phyloP scores from a whole-genome alignment of 2,113 vertebrate species.

The Thomomys bottae region DNA sequence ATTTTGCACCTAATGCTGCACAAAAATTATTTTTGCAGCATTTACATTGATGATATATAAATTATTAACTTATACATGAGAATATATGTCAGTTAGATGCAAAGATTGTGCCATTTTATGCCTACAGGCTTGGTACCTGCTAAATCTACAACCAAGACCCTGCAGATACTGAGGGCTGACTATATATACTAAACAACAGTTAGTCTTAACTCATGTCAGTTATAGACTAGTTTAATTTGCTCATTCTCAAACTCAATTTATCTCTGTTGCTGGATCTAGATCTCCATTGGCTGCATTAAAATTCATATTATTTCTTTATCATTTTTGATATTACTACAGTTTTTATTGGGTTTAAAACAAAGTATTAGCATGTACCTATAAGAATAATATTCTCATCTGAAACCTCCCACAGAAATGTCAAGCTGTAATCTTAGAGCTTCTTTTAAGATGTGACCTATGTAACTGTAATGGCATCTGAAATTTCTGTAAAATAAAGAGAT shows the following conservation, averaged over 20 bases:
- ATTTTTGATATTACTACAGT: not conserved
- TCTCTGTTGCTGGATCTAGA: not conserved
- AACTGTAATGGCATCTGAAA: no score
- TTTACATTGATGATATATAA: not conserved
- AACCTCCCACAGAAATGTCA: no score
- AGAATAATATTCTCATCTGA: not conserved
- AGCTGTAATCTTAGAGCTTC: no score
- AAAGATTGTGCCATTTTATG: not conserved
- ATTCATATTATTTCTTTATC: conserved; percentile 7
- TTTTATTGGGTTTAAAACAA: conserved; percentile 39
- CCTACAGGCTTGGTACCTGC: not conserved
- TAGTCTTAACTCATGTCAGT: not conserved
- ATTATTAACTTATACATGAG: not conserved
- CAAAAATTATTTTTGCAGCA: not conserved
- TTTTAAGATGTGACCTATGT: no score
- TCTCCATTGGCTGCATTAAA: not conserved
- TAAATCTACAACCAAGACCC: no score
- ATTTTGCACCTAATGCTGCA: no score
- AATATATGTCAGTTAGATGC: not conserved
- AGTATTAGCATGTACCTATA: not conserved
- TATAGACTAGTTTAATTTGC: not conserved
- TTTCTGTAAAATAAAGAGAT: no score
- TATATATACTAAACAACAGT: not conserved
- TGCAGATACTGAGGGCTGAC: not conserved
- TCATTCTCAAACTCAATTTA: not conserved